A percentile compares a stretch with the other conserved stretches of the same genome.
Evolutionary conservation across 2,797 vertebrate species (phyloP).

Genomic region (Lemur catta): DNA sequence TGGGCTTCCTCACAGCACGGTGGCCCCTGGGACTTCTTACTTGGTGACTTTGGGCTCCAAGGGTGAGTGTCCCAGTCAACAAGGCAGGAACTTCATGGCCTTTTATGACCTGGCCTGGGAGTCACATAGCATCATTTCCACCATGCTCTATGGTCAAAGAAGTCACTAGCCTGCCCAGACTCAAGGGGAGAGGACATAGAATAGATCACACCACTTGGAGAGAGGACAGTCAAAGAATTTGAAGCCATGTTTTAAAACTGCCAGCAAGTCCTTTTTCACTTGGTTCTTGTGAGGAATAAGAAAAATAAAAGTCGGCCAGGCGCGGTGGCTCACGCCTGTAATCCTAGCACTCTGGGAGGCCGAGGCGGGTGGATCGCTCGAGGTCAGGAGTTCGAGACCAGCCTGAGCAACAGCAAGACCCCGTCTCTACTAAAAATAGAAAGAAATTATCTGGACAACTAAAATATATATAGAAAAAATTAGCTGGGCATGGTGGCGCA

Average conservation of each 20-base stretch:
- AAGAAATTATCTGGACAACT: too few species aligned
- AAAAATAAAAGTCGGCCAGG: not conserved
- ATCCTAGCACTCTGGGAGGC: too few species aligned
- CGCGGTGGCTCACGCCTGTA: too few species aligned
- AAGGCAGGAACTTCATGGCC: not conserved
- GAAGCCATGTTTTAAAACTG: slow-evolving; percentile 5
- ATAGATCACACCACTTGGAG: not conserved
- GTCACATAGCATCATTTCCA: not conserved
- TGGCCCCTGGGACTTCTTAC: not conserved
- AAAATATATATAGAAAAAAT: too few species aligned
- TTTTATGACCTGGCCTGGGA: not conserved
- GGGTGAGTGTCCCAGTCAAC: not conserved
- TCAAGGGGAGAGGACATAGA: not conserved
- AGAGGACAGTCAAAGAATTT: not conserved
- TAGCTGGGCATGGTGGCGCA: too few species aligned
- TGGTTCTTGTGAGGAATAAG: not conserved
- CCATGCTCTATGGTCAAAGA: not conserved
- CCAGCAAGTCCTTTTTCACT: not conserved
- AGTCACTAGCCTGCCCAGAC: not conserved
- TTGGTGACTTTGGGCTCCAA: not conserved
- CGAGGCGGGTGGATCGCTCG: too few species aligned
- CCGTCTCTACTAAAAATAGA: too few species aligned
- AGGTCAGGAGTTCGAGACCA: too few species aligned
- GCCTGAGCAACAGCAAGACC: too few species aligned
- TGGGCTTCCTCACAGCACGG: not conserved